These are phyloP conservation scores for Morpho achilles DNA, from an alignment of 2,888 invertebrate species.

Conservation along the genomic window DNA sequence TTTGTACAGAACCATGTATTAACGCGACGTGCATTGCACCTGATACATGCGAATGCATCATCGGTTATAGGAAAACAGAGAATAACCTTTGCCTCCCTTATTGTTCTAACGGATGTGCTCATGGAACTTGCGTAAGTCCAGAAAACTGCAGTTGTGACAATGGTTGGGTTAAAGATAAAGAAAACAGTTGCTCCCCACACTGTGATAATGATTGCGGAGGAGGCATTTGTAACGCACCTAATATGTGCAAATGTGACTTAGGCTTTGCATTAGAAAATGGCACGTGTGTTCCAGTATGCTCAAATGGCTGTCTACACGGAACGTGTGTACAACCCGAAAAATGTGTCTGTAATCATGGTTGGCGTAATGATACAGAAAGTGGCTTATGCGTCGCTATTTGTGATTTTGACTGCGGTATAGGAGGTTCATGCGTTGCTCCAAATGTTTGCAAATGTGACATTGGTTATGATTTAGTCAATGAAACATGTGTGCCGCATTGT, in stretches of 20 bases:
- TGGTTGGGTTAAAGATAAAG: constrained; percentile 24
- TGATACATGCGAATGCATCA: constrained; percentile 61
- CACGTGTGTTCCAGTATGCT: constrained; percentile 29
- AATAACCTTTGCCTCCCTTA: constrained; percentile 35
- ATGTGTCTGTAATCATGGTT: constrained; percentile 32
- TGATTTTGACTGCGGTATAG: constrained; percentile 57
- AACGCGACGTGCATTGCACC: constrained; percentile 73
- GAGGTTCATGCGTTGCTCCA: constrained; percentile 63
- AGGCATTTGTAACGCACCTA: constrained; percentile 59
- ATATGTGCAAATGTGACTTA: constrained; percentile 56
- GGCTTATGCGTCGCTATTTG: constrained; percentile 48
- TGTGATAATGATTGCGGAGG: constrained; percentile 37
- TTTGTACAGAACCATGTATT: constrained; percentile 63
- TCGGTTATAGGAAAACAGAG: constrained; percentile 47
- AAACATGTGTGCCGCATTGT: constrained; percentile 38
- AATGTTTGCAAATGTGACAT: constrained; percentile 61
- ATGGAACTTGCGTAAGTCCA: constrained; percentile 36
- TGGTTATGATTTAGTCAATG: constrained; percentile 43
- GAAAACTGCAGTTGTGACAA: constrained; percentile 35
- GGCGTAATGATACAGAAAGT: constrained; percentile 22
- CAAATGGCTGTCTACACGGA: constrained; percentile 32
- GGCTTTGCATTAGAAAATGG: constrained; percentile 28
- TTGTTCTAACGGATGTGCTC: constrained; percentile 36
- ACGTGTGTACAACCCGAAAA: constrained; percentile 33
- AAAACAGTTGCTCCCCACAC: constrained; percentile 6